Percentiles rank a stretch among this genome's conserved stretches.
Conservation (phyloP, 2,888 invertebrate species). For the Ypsolopha scabrella region DNA sequence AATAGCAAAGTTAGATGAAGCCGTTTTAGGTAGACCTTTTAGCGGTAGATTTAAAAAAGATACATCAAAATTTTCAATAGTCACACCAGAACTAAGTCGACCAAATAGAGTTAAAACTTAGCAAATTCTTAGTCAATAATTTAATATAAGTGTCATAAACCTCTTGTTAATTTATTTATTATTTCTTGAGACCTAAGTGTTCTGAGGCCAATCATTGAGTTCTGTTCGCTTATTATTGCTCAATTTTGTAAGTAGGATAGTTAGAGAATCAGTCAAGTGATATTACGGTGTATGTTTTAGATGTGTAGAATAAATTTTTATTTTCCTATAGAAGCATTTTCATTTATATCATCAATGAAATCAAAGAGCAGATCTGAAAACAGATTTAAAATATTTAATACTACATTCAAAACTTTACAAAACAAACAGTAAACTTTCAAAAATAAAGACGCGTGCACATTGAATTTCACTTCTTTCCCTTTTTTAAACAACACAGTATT, state of each 20-base stretch:
- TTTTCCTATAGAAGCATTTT: slow-evolving; percentile 29
- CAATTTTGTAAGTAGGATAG: slow-evolving; percentile 16
- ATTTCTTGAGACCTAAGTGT: slow-evolving; percentile 7
- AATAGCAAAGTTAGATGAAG: slow-evolving; percentile 50
- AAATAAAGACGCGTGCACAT: neutral
- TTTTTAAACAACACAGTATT: slow-evolving; percentile 22
- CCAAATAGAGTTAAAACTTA: slow-evolving; percentile 31
- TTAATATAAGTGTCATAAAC: slow-evolving; percentile 51
- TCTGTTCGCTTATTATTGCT: slow-evolving; percentile 6
- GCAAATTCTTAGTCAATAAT: slow-evolving; percentile 46
- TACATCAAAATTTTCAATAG: slow-evolving; percentile 17
- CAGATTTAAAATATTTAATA: no score
- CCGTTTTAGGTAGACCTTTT: slow-evolving; percentile 34
- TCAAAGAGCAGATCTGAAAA: no score
- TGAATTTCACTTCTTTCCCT: slow-evolving; percentile 1
- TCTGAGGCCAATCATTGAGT: slow-evolving; percentile 7
- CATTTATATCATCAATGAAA: no score
- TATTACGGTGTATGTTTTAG: slow-evolving; percentile 67
- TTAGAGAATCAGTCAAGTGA: slow-evolving; percentile 60
- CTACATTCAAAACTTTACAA: no score
- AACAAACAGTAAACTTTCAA: no score
- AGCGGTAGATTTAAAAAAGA: slow-evolving; percentile 31
- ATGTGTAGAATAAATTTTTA: slow-evolving; percentile 44
- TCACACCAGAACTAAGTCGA: slow-evolving; percentile 28
- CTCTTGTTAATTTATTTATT: slow-evolving; percentile 47